These are phyloP conservation scores for Malurus splendens DNA, from an alignment of 2,797 vertebrate genomes.

Conservation along the genomic window DNA sequence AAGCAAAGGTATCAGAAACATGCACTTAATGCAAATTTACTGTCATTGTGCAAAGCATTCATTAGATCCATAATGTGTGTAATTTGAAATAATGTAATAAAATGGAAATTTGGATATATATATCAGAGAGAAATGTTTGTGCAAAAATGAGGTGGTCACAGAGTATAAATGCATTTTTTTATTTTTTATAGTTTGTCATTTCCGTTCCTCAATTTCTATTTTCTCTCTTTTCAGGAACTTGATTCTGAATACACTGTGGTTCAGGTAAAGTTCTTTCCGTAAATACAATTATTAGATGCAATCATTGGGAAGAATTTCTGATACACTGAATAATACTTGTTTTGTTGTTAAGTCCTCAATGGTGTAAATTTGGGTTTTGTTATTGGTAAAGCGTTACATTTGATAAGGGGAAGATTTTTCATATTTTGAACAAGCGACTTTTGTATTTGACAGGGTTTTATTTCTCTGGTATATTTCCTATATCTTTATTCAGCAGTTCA, in stretches of 20 bases:
- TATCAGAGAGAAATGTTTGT: neutral
- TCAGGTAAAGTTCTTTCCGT: constrained; percentile 64
- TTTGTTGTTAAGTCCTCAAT: neutral
- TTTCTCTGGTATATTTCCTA: neutral
- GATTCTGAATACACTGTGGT: constrained; percentile 45
- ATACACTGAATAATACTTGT: neutral
- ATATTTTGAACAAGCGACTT: neutral
- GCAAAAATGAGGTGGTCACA: neutral
- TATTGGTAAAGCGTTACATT: neutral
- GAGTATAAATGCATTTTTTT: neutral
- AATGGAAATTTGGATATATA: neutral
- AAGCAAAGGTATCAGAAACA: neutral
- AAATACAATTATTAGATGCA: neutral
- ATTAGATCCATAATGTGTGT: neutral
- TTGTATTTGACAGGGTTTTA: neutral
- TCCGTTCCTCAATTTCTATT: constrained; percentile 11
- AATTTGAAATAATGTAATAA: neutral
- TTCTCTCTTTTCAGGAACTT: constrained; percentile 62
- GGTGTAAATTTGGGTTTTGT: neutral
- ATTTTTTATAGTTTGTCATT: neutral
- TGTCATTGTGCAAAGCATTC: neutral
- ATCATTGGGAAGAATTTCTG: neutral
- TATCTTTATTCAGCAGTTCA: neutral
- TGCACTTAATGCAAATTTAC: neutral
- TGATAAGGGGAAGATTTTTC: neutral